A percentile compares a stretch with the other conserved stretches of the same genome.
Conservation (phyloP, 2,888 invertebrate species). For the Shargacucullia verbasci region DNA sequence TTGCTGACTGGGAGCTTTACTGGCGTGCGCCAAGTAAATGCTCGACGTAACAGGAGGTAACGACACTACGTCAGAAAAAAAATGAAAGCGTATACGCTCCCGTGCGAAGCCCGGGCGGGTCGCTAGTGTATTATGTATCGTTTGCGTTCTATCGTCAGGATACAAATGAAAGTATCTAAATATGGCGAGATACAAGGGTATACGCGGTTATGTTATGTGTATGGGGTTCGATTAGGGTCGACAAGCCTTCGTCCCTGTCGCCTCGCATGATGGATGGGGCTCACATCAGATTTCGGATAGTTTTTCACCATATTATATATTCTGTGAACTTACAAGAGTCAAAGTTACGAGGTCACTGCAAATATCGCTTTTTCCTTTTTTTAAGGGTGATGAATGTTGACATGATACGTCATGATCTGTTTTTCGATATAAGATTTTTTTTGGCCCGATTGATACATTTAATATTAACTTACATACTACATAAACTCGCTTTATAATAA, state of each 20-base stretch:
- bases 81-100: no score
- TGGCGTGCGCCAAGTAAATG: no score
- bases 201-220: constrained; percentile 67
- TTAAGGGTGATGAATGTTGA: not conserved
- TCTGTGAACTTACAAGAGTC: constrained; percentile 58
- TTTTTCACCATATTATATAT: constrained; percentile 77
- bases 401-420: no score
- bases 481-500: constrained; percentile 8
- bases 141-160: constrained; percentile 26
- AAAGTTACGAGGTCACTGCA: constrained; percentile 63
- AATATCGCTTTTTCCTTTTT: constrained; percentile 45
- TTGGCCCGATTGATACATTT: no score
- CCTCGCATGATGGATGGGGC: constrained; percentile 82
- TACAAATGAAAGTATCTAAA: constrained; percentile 60
- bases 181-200: constrained; percentile 54
- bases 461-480: no score
- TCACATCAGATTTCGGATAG: constrained; percentile 83
- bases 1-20: no score
- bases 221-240: constrained; percentile 85
- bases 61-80: no score
- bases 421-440: constrained; percentile 4
- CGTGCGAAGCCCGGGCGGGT: no score
- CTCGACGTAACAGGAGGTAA: no score
- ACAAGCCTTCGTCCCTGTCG: constrained; percentile 84
- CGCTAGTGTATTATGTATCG: constrained; percentile 47